Evolutionary conservation across 2,888 invertebrate species (phyloP), one percentile per base, ranked within the genome.

Genomic region (Ophion ventricosus): DNA sequence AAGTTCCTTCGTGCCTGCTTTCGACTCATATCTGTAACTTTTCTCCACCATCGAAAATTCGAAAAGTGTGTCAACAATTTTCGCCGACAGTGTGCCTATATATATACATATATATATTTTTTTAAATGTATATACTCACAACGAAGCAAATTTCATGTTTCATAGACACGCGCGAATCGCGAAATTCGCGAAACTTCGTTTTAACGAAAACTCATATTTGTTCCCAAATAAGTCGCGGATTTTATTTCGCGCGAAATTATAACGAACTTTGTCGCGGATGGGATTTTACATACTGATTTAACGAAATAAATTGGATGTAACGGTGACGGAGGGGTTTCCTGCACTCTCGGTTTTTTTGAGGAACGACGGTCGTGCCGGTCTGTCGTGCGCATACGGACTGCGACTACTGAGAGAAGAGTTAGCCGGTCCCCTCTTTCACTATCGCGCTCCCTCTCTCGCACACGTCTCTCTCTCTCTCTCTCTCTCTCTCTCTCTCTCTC

Each of bases 371-470:
- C 79, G 72, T 67, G 64, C 82, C 81, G 84, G 75, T 82, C 76
- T 75, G 75, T 77, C 84, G 81, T 80, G 76, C 76, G 84, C 80
- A 80, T 59, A 84, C 85, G 76, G 76, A 84, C 79, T 82, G 84
- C 67, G 79, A 81, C 78, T 84, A 76, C 79, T 76, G 72, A 56
- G 79, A 78, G 75, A 75, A 73, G 76, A 75, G 79, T 72, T 67
- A 72, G 85, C 81, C 83, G 81, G 80, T 61, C 81, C 78, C 84
- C 83, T 79, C 75, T 81, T 72, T 80, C 78, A 43, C 72, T 67
- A 17, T 76, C 69, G 49, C 74, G 61, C 77, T 73, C 61, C 77
- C 73, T 17, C 74, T 78, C 74, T 56, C 63, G 57, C 70, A n/a
- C n/a, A n/a, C n/a, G n/a, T 69, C 35, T 67, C 66, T 29, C 67